Evolutionary conservation across 1,140 invertebrate species (phyloP), one percentile per base, ranked within the genome.

Genomic region (Scaptomyza hsui): DNA sequence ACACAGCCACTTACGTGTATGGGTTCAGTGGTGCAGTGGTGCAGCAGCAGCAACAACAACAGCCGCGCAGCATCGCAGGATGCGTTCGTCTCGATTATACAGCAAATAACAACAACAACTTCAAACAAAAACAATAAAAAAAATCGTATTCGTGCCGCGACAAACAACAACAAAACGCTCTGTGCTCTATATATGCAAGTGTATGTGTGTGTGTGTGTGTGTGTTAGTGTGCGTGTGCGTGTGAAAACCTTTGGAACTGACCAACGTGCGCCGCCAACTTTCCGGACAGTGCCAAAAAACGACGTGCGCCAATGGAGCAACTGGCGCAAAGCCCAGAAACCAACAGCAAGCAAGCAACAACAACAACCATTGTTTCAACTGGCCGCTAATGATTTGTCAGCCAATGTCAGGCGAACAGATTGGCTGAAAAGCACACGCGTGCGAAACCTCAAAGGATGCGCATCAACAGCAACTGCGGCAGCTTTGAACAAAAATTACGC

Each of bases 71-170:
- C 48, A 29, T 29, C 61, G 35, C 56, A 75, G 72, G 71, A 68
- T 64, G 47, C 78, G 89, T 90, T 75, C 89, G 89, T 90, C 81
- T 90, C 89, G 78, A 90, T 80, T 53, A 90, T 90, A 86, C 89
- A 90, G 89, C 83, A 74, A 72, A 68, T 29, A 79, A 70, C 18
- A 75, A 81, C 41, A 59, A 75, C 26, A 52, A 29, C 16, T 64
- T 75, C 63, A 72, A 68, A 86, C 53, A 64, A 72, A 78, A 82
- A 72, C 26, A 71, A 57, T 5, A 55, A 64, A 69, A 39, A 62
- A 1, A 29, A n/a, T n/a, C 44, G 80, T 78, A 62, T 67, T 67
- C 53, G 56, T 42, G 60, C 65, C 55, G 73, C 74, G n/a, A 82
- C 48, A 55, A 81, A 73, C 45, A 61, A 78, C 64, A 82, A 60